These are phyloP conservation scores for Pogonus chalceus DNA, from an alignment of 1,140 invertebrate genomes.

Conservation along the genomic window DNA sequence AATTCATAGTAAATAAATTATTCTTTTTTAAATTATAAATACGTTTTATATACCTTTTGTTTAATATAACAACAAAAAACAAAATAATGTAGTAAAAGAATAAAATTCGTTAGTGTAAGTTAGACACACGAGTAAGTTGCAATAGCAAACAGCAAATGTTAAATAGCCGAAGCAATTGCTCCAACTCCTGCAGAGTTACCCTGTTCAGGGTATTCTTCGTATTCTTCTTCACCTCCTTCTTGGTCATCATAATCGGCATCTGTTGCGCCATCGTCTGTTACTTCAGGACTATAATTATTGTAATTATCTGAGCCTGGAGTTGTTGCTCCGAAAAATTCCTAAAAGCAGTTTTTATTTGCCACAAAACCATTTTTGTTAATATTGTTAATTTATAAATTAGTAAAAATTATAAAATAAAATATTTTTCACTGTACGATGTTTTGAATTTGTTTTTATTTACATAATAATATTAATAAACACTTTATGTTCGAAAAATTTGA, in stretches of 20 bases:
- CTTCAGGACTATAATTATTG: slow-evolving; percentile 28
- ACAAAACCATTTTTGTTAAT: background rate
- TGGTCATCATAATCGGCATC: slow-evolving; percentile 42
- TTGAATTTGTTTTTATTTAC: too few species aligned
- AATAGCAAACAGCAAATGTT: slow-evolving; percentile 2
- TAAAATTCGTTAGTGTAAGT: slow-evolving; percentile 3
- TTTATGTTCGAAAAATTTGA: too few species aligned
- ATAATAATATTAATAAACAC: too few species aligned
- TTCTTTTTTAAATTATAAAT: too few species aligned
- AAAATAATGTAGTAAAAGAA: background rate
- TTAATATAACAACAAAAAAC: too few species aligned
- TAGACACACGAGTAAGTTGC: slow-evolving; percentile 6
- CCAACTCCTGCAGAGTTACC: slow-evolving; percentile 28
- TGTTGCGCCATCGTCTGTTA: slow-evolving; percentile 34
- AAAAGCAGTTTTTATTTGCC: slow-evolving; percentile 21
- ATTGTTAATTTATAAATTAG: background rate
- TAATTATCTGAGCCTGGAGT: slow-evolving; percentile 19
- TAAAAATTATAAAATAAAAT: too few species aligned
- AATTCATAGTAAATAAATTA: too few species aligned
- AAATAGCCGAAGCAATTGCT: slow-evolving; percentile 22
- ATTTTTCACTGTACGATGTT: too few species aligned
- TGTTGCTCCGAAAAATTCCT: slow-evolving; percentile 32
- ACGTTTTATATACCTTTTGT: too few species aligned
- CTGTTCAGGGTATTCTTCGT: slow-evolving; percentile 45
- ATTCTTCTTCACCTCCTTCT: slow-evolving; percentile 42